A percentile compares a stretch with the other conserved stretches of the same genome.
These are phyloP conservation scores for Galleria mellonella DNA, from an alignment of 1,140 invertebrate genomes.

Conservation along the genomic window DNA sequence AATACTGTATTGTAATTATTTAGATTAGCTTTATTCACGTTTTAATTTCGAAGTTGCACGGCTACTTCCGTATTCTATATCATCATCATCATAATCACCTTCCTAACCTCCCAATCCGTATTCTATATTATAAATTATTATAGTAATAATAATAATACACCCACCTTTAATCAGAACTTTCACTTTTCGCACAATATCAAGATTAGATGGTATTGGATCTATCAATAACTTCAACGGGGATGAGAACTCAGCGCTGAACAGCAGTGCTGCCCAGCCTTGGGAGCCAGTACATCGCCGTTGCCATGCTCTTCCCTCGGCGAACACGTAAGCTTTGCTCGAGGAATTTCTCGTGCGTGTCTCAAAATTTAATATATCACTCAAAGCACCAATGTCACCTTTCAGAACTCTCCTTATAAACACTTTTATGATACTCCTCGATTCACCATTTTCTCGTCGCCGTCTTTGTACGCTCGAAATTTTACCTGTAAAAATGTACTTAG, in stretches of 20 bases:
- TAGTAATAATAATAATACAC: conserved; percentile 3
- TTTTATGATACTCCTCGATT: conserved; percentile 46
- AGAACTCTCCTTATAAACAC: conserved; percentile 54
- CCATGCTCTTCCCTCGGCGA: conserved; percentile 38
- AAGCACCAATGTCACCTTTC: conserved; percentile 52
- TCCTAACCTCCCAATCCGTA: no score
- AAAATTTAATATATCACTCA: conserved; percentile 60
- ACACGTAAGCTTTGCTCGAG: conserved; percentile 41
- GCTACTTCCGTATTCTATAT: no score
- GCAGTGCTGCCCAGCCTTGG: conserved; percentile 42
- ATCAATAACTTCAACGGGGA: conserved; percentile 43
- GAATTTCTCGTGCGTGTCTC: conserved; percentile 47
- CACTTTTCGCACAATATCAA: conserved; percentile 43
- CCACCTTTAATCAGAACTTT: conserved; percentile 57
- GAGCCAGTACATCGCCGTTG: conserved; percentile 17
- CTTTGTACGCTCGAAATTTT: conserved; percentile 58
- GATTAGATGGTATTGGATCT: conserved; percentile 48
- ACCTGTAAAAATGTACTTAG: conserved; percentile 65
- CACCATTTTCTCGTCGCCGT: conserved; percentile 30
- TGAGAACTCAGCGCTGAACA: conserved; percentile 38
- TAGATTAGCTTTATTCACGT: no score
- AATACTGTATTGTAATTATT: no score
- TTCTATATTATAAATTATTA: no score
- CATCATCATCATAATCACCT: no score
- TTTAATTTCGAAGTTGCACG: no score